These are phyloP conservation scores for Amphimallon solstitiale DNA, from an alignment of 2,888 invertebrate species.

Conservation along the genomic window DNA sequence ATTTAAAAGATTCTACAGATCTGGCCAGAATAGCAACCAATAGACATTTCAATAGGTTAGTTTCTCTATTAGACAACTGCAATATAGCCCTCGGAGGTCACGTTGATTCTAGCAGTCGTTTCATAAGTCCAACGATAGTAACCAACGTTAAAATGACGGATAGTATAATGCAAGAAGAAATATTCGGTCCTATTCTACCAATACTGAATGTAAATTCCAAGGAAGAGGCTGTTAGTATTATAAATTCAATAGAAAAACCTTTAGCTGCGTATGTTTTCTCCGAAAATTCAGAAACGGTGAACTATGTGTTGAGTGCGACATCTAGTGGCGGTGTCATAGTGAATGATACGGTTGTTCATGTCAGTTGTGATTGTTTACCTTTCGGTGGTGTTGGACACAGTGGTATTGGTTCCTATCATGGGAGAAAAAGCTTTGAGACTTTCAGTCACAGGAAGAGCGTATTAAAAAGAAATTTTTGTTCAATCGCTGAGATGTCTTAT, in stretches of 20 bases:
- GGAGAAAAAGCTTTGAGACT: conserved; percentile 88
- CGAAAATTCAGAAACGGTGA: conserved; percentile 67
- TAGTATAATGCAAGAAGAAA: conserved; percentile 88
- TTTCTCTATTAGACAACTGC: conserved; percentile 74
- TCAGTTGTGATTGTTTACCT: conserved; percentile 87
- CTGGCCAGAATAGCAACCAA: conserved; percentile 83
- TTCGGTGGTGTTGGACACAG: conserved; percentile 97
- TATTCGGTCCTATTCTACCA: conserved; percentile 96
- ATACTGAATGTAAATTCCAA: conserved; percentile 84
- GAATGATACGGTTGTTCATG: conserved; percentile 90
- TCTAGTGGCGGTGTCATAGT: conserved; percentile 82
- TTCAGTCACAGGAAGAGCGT: conserved; percentile 93
- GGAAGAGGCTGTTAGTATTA: conserved; percentile 90
- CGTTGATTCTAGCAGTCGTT: conserved; percentile 74
- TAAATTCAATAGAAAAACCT: conserved; percentile 89
- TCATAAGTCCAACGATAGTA: conserved; percentile 85
- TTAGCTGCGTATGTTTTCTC: conserved; percentile 89
- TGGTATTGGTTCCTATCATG: conserved; percentile 95
- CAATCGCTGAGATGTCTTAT: conserved; percentile 74
- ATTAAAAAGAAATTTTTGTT: conserved; percentile 74
- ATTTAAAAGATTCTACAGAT: conserved; percentile 83
- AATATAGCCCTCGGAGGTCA: conserved; percentile 84
- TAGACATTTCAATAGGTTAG: conserved; percentile 82
- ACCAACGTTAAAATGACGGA: conserved; percentile 78
- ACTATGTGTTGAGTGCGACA: conserved; percentile 76